Conservation (phyloP, 23 tunicate genomes). For the Ascidia mentula region DNA sequence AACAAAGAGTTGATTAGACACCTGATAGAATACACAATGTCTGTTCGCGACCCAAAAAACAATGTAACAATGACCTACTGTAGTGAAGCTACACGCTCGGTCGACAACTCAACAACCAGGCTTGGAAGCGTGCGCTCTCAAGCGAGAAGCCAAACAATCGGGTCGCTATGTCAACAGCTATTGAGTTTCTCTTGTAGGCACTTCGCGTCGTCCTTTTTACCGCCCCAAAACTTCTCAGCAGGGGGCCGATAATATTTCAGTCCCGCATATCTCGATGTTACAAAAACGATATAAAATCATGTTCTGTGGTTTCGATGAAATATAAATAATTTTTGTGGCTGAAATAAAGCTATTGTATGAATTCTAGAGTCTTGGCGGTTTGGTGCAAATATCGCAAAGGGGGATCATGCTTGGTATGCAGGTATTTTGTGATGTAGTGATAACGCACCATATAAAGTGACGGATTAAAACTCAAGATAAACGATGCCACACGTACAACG, state of each 20-base stretch:
- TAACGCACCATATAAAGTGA: too few relatives aligned
- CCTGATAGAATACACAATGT: neutral
- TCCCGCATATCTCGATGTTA: too few relatives aligned
- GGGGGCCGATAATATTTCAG: neutral
- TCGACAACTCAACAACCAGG: neutral
- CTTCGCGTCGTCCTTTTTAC: neutral
- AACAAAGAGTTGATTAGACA: neutral
- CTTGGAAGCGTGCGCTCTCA: slow-evolving; percentile 13
- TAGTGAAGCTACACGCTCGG: neutral
- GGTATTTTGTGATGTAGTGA: too few relatives aligned
- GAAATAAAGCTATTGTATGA: too few relatives aligned
- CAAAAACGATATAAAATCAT: too few relatives aligned
- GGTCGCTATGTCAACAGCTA: slow-evolving; percentile 96
- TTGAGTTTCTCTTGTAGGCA: slow-evolving; percentile 12
- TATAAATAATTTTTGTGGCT: too few relatives aligned
- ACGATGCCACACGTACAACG: too few relatives aligned
- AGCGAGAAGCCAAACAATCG: slow-evolving; percentile 50
- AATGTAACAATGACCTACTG: slow-evolving; percentile 9
- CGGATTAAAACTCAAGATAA: too few relatives aligned
- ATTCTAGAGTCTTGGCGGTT: too few relatives aligned
- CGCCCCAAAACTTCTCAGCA: neutral
- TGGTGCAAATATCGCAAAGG: too few relatives aligned
- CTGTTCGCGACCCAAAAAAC: neutral
- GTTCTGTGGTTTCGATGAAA: too few relatives aligned
- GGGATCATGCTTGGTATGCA: too few relatives aligned